Percentiles rank a stretch among this genome's conserved stretches.
phyloP scores from a whole-genome alignment of 2,797 vertebrate species.

The Lacerta bilineata region DNA sequence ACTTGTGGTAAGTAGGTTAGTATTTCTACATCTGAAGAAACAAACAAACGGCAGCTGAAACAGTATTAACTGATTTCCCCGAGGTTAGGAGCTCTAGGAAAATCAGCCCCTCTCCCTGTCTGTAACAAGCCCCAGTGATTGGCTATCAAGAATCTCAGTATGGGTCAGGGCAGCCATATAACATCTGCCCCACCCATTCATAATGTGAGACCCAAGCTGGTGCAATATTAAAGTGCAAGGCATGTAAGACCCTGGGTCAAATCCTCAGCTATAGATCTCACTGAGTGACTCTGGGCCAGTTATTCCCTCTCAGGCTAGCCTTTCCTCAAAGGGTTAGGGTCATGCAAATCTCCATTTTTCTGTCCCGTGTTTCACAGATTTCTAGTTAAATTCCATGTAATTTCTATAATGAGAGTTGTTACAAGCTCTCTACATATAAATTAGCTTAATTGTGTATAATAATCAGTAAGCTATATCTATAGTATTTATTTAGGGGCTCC shows the following conservation, averaged over 20 bases:
- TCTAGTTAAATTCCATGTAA: not conserved
- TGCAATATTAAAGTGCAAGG: not conserved
- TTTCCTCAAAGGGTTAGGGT: not conserved
- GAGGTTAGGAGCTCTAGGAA: not conserved
- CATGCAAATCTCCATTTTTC: not conserved
- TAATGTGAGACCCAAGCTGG: not conserved
- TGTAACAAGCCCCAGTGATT: not conserved
- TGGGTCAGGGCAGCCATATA: not conserved
- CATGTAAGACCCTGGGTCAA: not conserved
- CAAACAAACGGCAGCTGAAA: not conserved
- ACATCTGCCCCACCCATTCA: not conserved
- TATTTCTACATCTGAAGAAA: not conserved
- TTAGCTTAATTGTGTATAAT: no score
- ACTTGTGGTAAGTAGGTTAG: not conserved
- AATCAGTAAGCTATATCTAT: no score
- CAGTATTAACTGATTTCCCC: not conserved
- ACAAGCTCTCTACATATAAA: not conserved
- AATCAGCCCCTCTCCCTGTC: not conserved
- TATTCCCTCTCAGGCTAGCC: not conserved
- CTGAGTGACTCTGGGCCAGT: no score
- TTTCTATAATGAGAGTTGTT: not conserved
- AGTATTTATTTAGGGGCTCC: no score
- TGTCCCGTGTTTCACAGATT: not conserved
- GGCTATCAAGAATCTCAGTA: not conserved
- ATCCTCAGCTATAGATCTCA: not conserved